A percentile compares a stretch with the other conserved stretches of the same genome.
Conservation (phyloP, 2,888 invertebrate genomes). For the Caenorhabditis parvicauda region DNA sequence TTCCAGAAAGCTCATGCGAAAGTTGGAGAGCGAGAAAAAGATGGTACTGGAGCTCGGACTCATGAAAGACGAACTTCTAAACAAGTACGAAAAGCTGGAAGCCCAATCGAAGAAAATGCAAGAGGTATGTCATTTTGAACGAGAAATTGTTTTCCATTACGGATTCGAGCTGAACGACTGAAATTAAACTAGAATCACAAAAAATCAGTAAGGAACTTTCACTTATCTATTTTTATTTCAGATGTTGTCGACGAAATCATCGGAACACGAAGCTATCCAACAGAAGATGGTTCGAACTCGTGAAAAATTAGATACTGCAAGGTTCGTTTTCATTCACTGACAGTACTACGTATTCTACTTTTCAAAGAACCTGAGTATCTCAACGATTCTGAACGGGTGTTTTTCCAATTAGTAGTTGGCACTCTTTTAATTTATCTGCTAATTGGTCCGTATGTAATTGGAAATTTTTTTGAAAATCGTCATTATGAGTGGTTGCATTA, state of each 20-base stretch:
- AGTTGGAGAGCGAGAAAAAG: conserved; percentile 7
- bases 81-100: conserved; percentile 79
- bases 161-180: not conserved
- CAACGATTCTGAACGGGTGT: not conserved
- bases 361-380: too few relatives aligned
- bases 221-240: not conserved
- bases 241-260: not conserved
- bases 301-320: conserved; percentile 10
- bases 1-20: not conserved
- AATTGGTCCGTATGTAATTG: too few relatives aligned
- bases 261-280: not conserved
- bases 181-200: conserved; percentile 26
- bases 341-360: too few relatives aligned
- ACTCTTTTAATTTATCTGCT: too few relatives aligned
- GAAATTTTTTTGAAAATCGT: too few relatives aligned
- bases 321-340: too few relatives aligned
- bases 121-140: conserved; percentile 69
- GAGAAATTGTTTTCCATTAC: not conserved
- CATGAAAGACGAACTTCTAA: conserved; percentile 67
- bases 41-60: conserved; percentile 21
- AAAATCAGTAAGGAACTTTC: not conserved
- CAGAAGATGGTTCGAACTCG: conserved; percentile 8
- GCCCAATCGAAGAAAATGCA: conserved; percentile 94
- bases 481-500: too few relatives aligned
- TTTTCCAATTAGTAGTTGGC: too few relatives aligned